phyloP scores from a whole-genome alignment of 2,888 invertebrate genomes.

The Monochamus alternatus region DNA sequence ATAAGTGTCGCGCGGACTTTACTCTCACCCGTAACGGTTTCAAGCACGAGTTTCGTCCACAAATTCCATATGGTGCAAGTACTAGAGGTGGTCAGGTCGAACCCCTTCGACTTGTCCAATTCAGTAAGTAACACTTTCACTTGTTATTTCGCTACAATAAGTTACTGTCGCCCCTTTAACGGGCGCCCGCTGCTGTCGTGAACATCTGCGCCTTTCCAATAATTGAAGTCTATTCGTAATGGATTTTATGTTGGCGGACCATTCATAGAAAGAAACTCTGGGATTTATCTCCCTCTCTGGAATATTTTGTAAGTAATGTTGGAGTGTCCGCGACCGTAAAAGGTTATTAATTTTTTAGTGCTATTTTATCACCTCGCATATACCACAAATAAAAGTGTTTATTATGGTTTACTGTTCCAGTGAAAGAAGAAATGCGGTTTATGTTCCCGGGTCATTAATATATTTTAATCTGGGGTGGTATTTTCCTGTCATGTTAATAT shows the following conservation, averaged over 20 bases:
- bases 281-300: conserved; percentile 34
- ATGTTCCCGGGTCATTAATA: neutral
- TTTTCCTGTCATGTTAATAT: neutral
- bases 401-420: conserved; percentile 31
- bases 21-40: conserved; percentile 35
- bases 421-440: neutral
- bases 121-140: conserved; percentile 74
- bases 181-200: conserved; percentile 35
- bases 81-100: conserved; percentile 86
- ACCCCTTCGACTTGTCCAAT: conserved; percentile 84
- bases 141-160: conserved; percentile 40
- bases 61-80: conserved; percentile 84
- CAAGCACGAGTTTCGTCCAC: conserved; percentile 37
- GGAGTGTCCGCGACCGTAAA: conserved; percentile 30
- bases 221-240: conserved; percentile 51
- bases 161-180: conserved; percentile 35
- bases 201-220: conserved; percentile 49
- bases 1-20: conserved; percentile 39
- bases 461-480: neutral
- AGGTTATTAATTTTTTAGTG: conserved; percentile 44
- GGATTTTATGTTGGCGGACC: conserved; percentile 45
- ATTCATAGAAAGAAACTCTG: conserved; percentile 41
- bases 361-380: conserved; percentile 36
- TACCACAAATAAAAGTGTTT: conserved; percentile 36
- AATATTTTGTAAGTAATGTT: conserved; percentile 38